These are phyloP conservation scores for Peromyscus maniculatus DNA, from an alignment of 2,113 vertebrate genomes.

Conservation along the genomic window DNA sequence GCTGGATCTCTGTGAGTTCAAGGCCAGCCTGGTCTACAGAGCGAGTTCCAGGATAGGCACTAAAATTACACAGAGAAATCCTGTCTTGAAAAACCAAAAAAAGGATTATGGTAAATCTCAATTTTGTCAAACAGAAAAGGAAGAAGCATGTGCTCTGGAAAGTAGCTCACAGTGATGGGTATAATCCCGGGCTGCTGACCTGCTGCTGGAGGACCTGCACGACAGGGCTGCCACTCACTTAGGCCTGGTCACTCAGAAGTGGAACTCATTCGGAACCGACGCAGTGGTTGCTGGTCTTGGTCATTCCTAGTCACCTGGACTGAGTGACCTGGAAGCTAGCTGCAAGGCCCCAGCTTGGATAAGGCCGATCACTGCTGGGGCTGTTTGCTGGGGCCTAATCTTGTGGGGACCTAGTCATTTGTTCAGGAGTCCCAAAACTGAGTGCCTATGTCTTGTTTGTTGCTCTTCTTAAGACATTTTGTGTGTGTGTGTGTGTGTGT, in stretches of 20 bases:
- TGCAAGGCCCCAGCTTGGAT: not conserved
- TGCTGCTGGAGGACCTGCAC: not conserved
- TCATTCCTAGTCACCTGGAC: not conserved
- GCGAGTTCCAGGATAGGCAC: too few species aligned
- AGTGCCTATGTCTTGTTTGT: not conserved
- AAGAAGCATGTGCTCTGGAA: not conserved
- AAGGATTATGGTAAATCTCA: slow-evolving; percentile 7
- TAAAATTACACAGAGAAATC: too few species aligned
- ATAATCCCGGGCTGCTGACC: not conserved
- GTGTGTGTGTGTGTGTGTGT: too few species aligned
- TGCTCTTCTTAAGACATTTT: not conserved
- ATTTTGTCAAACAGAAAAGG: slow-evolving; percentile 9
- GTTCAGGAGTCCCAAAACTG: not conserved
- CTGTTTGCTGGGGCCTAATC: not conserved
- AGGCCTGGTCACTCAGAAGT: slow-evolving; percentile 1
- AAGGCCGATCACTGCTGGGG: not conserved
- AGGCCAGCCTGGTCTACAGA: too few species aligned
- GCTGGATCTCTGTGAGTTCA: too few species aligned
- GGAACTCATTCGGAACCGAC: not conserved
- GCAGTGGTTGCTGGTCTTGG: not conserved
- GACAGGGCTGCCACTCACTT: not conserved
- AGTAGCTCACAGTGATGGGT: not conserved
- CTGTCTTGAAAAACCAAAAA: not conserved
- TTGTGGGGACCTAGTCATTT: not conserved
- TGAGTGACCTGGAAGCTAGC: slow-evolving; percentile 15